A percentile compares a stretch with the other conserved stretches of the same genome.
These are phyloP conservation scores for Rutpela maculata DNA, from an alignment of 2,888 invertebrate species.

Conservation along the genomic window DNA sequence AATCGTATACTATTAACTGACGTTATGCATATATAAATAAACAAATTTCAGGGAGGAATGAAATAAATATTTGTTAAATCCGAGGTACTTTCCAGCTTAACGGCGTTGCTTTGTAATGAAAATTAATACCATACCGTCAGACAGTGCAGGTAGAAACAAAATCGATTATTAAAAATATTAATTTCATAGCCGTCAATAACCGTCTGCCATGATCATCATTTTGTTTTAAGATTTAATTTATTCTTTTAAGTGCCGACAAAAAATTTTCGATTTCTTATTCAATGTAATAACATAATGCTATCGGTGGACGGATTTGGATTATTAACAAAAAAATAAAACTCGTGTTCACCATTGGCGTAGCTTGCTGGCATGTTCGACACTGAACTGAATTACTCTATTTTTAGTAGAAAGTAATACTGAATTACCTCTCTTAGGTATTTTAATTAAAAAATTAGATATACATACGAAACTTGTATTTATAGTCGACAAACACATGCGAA, in stretches of 20 bases:
- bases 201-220: constrained; percentile 63
- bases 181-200: constrained; percentile 68
- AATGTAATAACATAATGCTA: constrained; percentile 46
- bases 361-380: no score
- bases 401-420: no score
- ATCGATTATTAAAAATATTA: constrained; percentile 71
- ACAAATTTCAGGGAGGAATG: not conserved
- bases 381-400: no score
- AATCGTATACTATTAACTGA: no score
- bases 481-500: no score
- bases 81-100: constrained; percentile 12
- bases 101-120: constrained; percentile 48
- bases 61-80: constrained; percentile 27
- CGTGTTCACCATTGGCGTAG: not conserved
- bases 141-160: constrained; percentile 63
- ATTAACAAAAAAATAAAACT: constrained; percentile 21
- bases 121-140: constrained; percentile 55
- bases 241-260: constrained; percentile 61
- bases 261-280: constrained; percentile 52
- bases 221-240: constrained; percentile 63
- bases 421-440: no score
- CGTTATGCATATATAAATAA: not conserved
- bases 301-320: constrained; percentile 29
- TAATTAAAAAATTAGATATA: no score
- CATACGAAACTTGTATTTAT: no score